Conservation (phyloP, 2,113 vertebrate genomes). For the Argyrosomus japonicus region DNA sequence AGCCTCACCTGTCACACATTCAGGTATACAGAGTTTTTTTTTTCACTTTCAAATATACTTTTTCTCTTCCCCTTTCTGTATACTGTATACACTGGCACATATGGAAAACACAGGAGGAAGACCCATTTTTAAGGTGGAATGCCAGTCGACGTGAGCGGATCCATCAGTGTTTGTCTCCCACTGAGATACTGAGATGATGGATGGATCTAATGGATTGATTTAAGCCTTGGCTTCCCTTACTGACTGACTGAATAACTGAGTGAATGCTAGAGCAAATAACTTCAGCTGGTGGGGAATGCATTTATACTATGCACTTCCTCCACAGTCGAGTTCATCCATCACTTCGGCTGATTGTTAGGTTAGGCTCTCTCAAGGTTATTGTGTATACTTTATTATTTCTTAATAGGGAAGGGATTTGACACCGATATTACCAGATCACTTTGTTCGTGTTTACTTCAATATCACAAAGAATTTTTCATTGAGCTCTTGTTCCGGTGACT, state of each 20-base stretch:
- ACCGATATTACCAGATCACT: slow-evolving; percentile 27
- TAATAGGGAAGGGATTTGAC: slow-evolving; percentile 64
- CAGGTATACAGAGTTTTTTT: background rate
- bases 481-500: slow-evolving; percentile 9
- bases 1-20: background rate
- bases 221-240: slow-evolving; percentile 64
- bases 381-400: slow-evolving; percentile 65
- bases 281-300: slow-evolving; percentile 47
- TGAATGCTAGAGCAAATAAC: slow-evolving; percentile 65
- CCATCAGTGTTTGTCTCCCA: slow-evolving; percentile 79
- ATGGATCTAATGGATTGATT: slow-evolving; percentile 81
- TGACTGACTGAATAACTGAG: slow-evolving; percentile 73
- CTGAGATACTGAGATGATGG: slow-evolving; percentile 79
- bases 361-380: slow-evolving; percentile 60
- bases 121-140: slow-evolving; percentile 59
- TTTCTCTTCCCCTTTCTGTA: background rate
- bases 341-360: slow-evolving; percentile 60
- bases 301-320: slow-evolving; percentile 53
- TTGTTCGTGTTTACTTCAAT: slow-evolving; percentile 36
- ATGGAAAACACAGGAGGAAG: slow-evolving; percentile 36
- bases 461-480: background rate
- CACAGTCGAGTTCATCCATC: slow-evolving; percentile 76
- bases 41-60: background rate
- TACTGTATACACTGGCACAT: slow-evolving; percentile 8
- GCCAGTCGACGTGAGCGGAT: slow-evolving; percentile 69